Evolutionary conservation across 2,113 vertebrate species (phyloP).

Genomic region (Grantiella picta): DNA sequence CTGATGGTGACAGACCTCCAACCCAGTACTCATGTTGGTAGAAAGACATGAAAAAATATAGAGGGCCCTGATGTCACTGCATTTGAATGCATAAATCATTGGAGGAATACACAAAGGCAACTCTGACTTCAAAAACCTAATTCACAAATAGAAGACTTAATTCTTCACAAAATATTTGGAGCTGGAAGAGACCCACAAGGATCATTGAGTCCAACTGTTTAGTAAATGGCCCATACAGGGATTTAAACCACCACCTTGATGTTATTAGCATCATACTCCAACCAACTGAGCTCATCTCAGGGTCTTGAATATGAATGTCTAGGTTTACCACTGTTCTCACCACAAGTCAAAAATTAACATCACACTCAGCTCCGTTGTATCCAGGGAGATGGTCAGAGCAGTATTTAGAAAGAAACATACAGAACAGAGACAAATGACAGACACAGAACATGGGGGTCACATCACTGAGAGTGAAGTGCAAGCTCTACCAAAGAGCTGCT

Average conservation of each 20-base stretch:
- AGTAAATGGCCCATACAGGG: neutral
- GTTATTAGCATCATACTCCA: neutral
- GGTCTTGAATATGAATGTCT: neutral
- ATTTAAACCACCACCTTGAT: neutral
- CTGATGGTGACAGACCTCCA: neutral
- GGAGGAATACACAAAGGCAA: neutral
- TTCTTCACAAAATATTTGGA: neutral
- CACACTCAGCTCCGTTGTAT: neutral
- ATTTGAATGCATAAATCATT: neutral
- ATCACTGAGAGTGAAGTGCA: neutral
- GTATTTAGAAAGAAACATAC: neutral
- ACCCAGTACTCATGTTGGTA: neutral
- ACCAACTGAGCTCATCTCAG: neutral
- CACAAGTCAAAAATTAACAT: neutral
- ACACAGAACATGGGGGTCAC: neutral
- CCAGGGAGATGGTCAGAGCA: neutral
- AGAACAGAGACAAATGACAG: neutral
- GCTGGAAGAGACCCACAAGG: neutral
- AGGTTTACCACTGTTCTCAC: neutral
- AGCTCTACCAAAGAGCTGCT: neutral
- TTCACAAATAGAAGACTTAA: neutral
- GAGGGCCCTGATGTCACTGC: neutral
- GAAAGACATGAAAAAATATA: neutral
- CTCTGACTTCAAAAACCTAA: neutral
- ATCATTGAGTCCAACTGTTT: neutral